A percentile compares a stretch with the other conserved stretches of the same genome.
phyloP scores from a whole-genome alignment of 2,113 vertebrate species.

The Colinus virginianus region DNA sequence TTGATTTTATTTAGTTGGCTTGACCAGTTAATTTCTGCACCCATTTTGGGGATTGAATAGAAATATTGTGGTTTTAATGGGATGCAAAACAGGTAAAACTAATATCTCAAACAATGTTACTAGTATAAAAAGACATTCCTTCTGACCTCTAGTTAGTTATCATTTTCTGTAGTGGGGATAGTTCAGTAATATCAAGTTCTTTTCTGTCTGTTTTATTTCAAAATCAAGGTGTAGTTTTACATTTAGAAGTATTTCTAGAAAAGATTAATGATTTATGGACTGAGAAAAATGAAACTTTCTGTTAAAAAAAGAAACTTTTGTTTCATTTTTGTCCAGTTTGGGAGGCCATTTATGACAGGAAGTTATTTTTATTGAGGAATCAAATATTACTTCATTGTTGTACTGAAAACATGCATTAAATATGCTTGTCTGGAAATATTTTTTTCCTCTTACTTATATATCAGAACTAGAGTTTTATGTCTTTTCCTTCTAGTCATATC shows the following conservation, averaged over 20 bases:
- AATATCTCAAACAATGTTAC: not conserved
- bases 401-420: not conserved
- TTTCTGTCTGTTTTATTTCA: not conserved
- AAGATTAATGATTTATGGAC: not conserved
- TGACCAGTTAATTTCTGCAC: not conserved
- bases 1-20: conserved; percentile 17
- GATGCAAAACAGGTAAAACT: not conserved
- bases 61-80: not conserved
- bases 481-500: not conserved
- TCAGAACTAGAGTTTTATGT: not conserved
- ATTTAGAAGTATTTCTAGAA: not conserved
- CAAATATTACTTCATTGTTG: not conserved
- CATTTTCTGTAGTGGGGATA: not conserved
- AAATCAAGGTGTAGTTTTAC: not conserved
- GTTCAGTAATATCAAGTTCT: not conserved
- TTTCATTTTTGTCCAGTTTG: not conserved
- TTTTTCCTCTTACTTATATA: not conserved
- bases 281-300: not conserved
- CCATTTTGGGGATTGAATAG: not conserved
- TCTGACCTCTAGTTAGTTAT: not conserved
- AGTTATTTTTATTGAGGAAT: not conserved
- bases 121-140: not conserved
- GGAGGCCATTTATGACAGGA: not conserved
- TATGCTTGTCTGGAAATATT: not conserved
- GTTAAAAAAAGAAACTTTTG: not conserved